These are phyloP conservation scores for Armadillidium nasatum DNA, from an alignment of 1,140 invertebrate genomes.

Conservation along the genomic window DNA sequence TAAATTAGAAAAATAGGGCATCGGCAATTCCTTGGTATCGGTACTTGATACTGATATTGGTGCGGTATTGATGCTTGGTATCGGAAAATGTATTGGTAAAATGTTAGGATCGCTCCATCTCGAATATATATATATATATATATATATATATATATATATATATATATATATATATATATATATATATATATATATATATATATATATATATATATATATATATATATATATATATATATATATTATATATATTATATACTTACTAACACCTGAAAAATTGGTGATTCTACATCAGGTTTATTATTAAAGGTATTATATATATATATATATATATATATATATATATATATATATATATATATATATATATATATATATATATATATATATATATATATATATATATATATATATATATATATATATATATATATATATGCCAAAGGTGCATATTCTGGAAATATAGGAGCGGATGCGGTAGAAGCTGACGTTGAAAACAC, in stretches of 20 bases:
- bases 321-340: slow-evolving; percentile 13
- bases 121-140: not conserved
- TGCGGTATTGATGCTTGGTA: no score
- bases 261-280: no score
- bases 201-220: slow-evolving; percentile 13
- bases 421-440: not conserved
- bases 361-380: slow-evolving; percentile 9
- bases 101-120: no score
- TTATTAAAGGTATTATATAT: no score
- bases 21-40: no score
- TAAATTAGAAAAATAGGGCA: no score
- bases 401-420: slow-evolving; percentile 15
- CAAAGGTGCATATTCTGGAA: no score
- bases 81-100: no score
- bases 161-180: slow-evolving; percentile 11
- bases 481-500: no score
- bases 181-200: slow-evolving; percentile 13
- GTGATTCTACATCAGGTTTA: no score
- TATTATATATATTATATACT: not conserved
- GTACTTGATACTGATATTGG: no score
- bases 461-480: no score
- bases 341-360: slow-evolving; percentile 15
- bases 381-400: slow-evolving; percentile 15
- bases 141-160: slow-evolving; percentile 13
- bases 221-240: slow-evolving; percentile 13